phyloP scores from a whole-genome alignment of 2,888 invertebrate genomes.

The Conops quadrifasciatus region DNA sequence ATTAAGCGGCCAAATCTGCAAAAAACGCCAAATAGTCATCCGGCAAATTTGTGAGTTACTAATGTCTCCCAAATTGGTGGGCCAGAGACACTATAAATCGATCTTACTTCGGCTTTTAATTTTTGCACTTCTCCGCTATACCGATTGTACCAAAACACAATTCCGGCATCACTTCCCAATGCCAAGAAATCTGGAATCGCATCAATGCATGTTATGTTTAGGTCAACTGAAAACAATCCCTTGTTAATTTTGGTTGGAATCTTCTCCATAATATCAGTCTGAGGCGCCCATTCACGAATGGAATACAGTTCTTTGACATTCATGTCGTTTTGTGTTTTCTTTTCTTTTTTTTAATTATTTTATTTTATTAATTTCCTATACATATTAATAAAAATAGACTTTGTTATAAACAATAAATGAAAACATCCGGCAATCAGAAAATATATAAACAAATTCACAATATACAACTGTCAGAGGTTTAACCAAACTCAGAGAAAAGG shows the following conservation, averaged over 20 bases:
- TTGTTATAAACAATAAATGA: background rate
- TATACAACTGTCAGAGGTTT: too few species aligned
- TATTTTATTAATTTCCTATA: background rate
- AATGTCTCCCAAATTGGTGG: too few species aligned
- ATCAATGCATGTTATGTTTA: slow-evolving; percentile 83
- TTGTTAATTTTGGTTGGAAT: slow-evolving; percentile 79
- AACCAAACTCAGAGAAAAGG: too few species aligned
- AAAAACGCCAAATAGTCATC: slow-evolving; percentile 11
- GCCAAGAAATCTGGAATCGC: slow-evolving; percentile 83
- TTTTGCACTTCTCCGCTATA: slow-evolving; percentile 79
- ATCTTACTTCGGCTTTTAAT: slow-evolving; percentile 80
- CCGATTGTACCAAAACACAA: slow-evolving; percentile 88
- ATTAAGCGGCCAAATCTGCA: too few species aligned
- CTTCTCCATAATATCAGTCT: slow-evolving; percentile 77
- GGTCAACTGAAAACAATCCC: slow-evolving; percentile 79
- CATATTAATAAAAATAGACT: background rate
- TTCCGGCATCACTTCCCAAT: slow-evolving; percentile 82
- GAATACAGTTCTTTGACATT: slow-evolving; percentile 54
- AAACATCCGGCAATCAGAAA: too few species aligned
- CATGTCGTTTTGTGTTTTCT: slow-evolving; percentile 35
- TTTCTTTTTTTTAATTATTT: background rate
- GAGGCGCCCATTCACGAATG: slow-evolving; percentile 82
- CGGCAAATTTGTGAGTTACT: background rate
- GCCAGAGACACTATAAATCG: background rate
- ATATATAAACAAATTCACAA: too few species aligned